A percentile compares a stretch with the other conserved stretches of the same genome.
phyloP scores from a whole-genome alignment of 2,113 vertebrate species.

The Mohoua ochrocephala region DNA sequence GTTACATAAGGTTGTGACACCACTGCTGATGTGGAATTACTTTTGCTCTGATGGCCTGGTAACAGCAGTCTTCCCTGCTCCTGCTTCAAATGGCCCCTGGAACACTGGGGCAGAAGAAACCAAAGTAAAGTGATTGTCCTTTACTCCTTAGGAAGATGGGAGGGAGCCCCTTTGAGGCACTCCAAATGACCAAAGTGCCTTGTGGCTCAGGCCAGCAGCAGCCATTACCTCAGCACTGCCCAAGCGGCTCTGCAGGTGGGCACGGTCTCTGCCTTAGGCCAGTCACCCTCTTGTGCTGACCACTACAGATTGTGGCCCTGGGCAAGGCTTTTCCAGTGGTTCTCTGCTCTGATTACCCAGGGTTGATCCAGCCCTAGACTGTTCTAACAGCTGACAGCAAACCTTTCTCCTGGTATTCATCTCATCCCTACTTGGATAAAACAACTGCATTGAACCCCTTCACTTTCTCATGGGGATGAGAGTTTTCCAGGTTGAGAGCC shows the following conservation, averaged over 20 bases:
- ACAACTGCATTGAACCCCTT: background rate
- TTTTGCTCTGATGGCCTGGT: background rate
- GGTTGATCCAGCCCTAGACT: background rate
- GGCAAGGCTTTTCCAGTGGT: background rate
- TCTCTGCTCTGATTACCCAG: background rate
- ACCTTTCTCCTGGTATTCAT: background rate
- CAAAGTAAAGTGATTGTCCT: background rate
- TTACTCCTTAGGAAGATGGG: background rate
- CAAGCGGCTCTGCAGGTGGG: background rate
- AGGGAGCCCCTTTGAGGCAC: background rate
- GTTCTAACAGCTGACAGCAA: background rate
- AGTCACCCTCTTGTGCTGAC: background rate
- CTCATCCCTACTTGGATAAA: background rate
- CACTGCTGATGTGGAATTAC: background rate
- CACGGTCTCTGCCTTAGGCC: background rate
- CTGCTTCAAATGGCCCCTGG: background rate
- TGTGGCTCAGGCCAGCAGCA: background rate
- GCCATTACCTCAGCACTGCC: background rate
- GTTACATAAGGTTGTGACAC: background rate
- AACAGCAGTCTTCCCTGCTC: background rate
- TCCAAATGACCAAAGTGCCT: background rate
- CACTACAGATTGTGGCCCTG: fast-evolving
- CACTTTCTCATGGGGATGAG: background rate
- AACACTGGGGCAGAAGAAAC: background rate
- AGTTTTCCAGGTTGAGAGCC: background rate